Percentiles rank a stretch among this genome's conserved stretches.
These are phyloP conservation scores for Branchipolynoe longqiensis DNA, from an alignment of 2,888 invertebrate species.

Conservation along the genomic window DNA sequence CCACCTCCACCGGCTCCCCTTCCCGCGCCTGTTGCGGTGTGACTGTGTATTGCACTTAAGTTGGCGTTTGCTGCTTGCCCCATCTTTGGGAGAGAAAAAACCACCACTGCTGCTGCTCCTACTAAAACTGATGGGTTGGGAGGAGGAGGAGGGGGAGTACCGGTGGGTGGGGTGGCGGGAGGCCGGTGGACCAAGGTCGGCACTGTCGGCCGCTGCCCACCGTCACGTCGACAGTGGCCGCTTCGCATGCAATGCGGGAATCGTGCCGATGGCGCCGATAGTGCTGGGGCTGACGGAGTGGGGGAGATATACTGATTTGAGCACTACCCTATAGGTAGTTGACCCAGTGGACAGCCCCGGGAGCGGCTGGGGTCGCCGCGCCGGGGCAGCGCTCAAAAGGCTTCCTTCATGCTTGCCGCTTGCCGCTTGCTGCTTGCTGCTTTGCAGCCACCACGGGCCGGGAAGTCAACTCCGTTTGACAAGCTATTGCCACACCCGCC, in stretches of 20 bases:
- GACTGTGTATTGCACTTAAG: background rate
- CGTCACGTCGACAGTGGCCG: conserved; percentile 3
- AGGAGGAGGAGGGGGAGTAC: background rate
- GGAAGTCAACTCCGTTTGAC: too few relatives aligned
- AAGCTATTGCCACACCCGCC: background rate
- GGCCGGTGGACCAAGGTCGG: background rate
- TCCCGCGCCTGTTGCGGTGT: conserved; percentile 13
- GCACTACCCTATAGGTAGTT: conserved; percentile 5
- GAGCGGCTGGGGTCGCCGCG: too few relatives aligned
- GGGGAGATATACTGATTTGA: conserved; percentile 4
- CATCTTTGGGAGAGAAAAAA: too few relatives aligned
- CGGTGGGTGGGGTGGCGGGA: background rate
- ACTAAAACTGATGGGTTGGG: background rate
- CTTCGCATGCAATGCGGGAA: conserved; percentile 24
- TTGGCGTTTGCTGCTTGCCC: background rate
- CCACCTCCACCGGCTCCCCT: too few relatives aligned
- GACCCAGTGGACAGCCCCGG: conserved; percentile 40
- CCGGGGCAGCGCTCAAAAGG: too few relatives aligned
- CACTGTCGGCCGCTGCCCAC: too few relatives aligned
- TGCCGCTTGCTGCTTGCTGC: too few relatives aligned
- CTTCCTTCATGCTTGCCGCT: too few relatives aligned
- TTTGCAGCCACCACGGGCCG: too few relatives aligned
- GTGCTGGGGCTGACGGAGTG: background rate
- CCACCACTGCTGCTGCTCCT: too few relatives aligned
- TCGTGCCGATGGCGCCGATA: background rate